Evolutionary conservation across 2,113 vertebrate species (phyloP), one percentile per base, ranked within the genome.

Genomic region (Colossoma macropomum): DNA sequence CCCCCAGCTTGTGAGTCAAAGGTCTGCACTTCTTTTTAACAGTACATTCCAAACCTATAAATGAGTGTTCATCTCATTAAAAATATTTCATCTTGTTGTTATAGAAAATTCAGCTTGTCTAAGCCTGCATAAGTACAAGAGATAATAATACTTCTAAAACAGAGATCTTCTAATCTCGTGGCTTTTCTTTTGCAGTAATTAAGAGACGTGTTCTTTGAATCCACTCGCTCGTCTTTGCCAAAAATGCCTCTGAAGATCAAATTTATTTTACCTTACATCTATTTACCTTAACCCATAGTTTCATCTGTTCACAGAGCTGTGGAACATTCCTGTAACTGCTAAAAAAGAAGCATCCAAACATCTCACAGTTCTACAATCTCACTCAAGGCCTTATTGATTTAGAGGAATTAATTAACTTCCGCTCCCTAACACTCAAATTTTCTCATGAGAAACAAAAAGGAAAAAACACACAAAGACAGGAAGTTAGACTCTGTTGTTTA

Each of bases 401-500:
- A 79, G 59, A 59, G 48, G 56, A 59, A 41, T 34, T 63, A 70
- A 54, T 81, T 78, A 72, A 71, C 32, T 41, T 38, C 25, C 48
- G 62, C n/a, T 75, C 17, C 25, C 28, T 30, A 38, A 23, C 25
- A 54, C 50, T 48, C 23, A 76, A 54, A 66, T 50, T 28, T 76
- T 68, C 48, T 69, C 50, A 9, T 59, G 74, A 82, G 80, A 66
- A n/a, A 65, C 17, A 54, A 41, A 81, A 9, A 34, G 3, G 11
- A 65, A 79, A n/a, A 60, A 77, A 19, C 50, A 52, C 12, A 19
- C 23, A 62, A 25, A 78, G 59, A 66, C 27, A 68, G 84, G 87
- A 91, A 90, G 88, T 87, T 77, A 78, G 66, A 86, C 80, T 83
- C 13, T 27, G 62, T 54, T 87, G 82, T 41, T 60, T 88, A 65